Evolutionary conservation across 2,797 vertebrate species (phyloP).

Genomic region (Sparidentex hasta): DNA sequence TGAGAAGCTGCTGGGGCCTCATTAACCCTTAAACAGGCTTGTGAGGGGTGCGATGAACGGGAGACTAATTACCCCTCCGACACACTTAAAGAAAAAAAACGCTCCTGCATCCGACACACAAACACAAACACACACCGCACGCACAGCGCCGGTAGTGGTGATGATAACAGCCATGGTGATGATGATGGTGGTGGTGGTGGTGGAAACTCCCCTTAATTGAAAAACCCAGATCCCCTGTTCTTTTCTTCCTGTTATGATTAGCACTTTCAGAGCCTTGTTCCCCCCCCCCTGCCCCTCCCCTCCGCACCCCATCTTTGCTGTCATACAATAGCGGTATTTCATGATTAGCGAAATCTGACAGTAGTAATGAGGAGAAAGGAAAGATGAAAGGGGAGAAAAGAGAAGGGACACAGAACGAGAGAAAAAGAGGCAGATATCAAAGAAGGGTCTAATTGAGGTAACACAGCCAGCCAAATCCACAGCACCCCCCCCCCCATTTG

Average conservation of each 20-base stretch:
- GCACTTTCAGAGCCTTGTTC: constrained; percentile 82
- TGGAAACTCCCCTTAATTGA: constrained; percentile 88
- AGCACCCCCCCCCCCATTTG: constrained; percentile 94
- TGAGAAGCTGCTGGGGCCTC: constrained; percentile 98
- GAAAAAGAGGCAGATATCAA: constrained; percentile 89
- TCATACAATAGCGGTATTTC: constrained; percentile 76
- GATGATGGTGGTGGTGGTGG: constrained; percentile 64
- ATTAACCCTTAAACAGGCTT: constrained; percentile 99
- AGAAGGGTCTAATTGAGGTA: constrained; percentile 97
- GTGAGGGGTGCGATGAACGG: constrained; percentile 92
- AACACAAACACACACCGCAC: constrained; percentile 57
- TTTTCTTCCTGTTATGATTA: constrained; percentile 90
- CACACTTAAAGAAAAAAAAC: constrained; percentile 65
- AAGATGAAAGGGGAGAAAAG: constrained; percentile 91
- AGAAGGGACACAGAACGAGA: constrained; percentile 81
- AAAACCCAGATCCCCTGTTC: constrained; percentile 90
- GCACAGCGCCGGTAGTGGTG: constrained; percentile 67
- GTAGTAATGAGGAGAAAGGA: constrained; percentile 86
- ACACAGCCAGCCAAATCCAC: constrained; percentile 91
- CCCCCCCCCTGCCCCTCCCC: constrained; percentile 36
- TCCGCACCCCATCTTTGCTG: constrained; percentile 48
- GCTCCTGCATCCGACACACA: constrained; percentile 48
- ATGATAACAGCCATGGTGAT: constrained; percentile 86
- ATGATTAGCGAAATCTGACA: constrained; percentile 76
- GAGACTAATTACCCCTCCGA: constrained; percentile 94